Evolutionary conservation across 2,797 vertebrate genomes (phyloP).

Genomic region (Eptatretus atami): DNA sequence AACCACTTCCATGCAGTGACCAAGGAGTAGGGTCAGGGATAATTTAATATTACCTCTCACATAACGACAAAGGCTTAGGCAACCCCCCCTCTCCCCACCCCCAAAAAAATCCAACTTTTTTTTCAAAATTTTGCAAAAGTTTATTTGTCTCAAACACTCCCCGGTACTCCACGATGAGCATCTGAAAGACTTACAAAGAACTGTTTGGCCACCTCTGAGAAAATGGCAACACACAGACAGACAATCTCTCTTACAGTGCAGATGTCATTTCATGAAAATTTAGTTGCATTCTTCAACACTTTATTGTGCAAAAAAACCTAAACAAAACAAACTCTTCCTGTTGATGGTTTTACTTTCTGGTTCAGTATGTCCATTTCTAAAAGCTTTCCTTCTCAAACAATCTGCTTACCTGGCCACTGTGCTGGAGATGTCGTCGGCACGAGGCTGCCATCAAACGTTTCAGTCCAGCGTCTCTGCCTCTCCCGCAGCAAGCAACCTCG

Average conservation of each 20-base stretch:
- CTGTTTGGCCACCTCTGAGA: background rate
- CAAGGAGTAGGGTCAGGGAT: background rate
- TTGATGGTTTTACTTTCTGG: no score
- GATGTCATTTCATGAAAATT: background rate
- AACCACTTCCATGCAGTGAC: no score
- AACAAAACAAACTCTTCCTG: no score
- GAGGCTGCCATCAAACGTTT: constrained; percentile 42
- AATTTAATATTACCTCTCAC: background rate
- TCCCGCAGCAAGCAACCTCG: constrained; percentile 52
- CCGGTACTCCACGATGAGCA: no score
- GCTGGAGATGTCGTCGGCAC: constrained; percentile 55
- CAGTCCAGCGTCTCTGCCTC: constrained; percentile 24
- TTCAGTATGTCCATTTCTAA: background rate
- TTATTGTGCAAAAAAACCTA: no score
- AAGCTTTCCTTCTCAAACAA: background rate
- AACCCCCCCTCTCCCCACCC: background rate
- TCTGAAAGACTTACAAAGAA: background rate
- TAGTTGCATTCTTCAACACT: no score
- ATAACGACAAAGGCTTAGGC: background rate
- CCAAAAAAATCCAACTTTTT: background rate
- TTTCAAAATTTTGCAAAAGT: background rate
- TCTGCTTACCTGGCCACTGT: constrained; percentile 68
- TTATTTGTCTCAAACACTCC: no score
- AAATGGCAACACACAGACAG: no score
- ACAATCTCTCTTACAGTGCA: background rate